Percentiles rank a stretch among this genome's conserved stretches.
These are phyloP conservation scores for Romanogobio albipinnatus DNA, from an alignment of 2,113 vertebrate genomes.

Conservation along the genomic window DNA sequence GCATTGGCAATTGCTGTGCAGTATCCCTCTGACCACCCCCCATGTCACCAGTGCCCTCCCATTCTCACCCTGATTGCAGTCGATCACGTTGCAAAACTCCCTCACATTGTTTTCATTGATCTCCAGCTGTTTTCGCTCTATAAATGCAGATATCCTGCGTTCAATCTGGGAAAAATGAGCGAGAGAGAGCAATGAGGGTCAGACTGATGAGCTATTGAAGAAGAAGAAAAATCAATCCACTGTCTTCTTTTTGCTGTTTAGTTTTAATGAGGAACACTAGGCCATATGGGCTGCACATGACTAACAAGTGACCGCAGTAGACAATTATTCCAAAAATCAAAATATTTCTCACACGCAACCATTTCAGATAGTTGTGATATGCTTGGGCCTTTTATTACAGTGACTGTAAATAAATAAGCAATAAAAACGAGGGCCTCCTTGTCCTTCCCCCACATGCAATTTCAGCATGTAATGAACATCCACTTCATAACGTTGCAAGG, in stretches of 20 bases:
- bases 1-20: slow-evolving; percentile 78
- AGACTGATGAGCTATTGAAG: slow-evolving; percentile 72
- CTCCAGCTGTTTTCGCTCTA: slow-evolving; percentile 99
- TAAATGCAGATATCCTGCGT: slow-evolving; percentile 99
- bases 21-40: slow-evolving; percentile 66
- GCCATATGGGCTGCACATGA: slow-evolving; percentile 36
- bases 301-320: slow-evolving; percentile 40
- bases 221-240: slow-evolving; percentile 64
- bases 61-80: slow-evolving; percentile 99
- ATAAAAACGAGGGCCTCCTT: slow-evolving; percentile 73
- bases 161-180: slow-evolving; percentile 85
- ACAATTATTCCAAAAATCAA: slow-evolving; percentile 69
- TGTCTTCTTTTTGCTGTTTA: slow-evolving; percentile 54
- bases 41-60: slow-evolving; percentile 52
- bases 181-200: slow-evolving; percentile 42
- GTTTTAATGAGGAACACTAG: slow-evolving; percentile 61
- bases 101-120: slow-evolving; percentile 99
- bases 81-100: slow-evolving; percentile 99
- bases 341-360: slow-evolving; percentile 51
- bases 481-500: slow-evolving; percentile 81
- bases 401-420: slow-evolving; percentile 65
- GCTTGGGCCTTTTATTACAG: slow-evolving; percentile 51
- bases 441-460: slow-evolving; percentile 81
- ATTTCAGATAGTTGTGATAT: slow-evolving; percentile 48
- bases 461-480: slow-evolving; percentile 81